These are phyloP conservation scores for Eristalis arbustorum DNA, from an alignment of 2,888 invertebrate species.

Conservation along the genomic window DNA sequence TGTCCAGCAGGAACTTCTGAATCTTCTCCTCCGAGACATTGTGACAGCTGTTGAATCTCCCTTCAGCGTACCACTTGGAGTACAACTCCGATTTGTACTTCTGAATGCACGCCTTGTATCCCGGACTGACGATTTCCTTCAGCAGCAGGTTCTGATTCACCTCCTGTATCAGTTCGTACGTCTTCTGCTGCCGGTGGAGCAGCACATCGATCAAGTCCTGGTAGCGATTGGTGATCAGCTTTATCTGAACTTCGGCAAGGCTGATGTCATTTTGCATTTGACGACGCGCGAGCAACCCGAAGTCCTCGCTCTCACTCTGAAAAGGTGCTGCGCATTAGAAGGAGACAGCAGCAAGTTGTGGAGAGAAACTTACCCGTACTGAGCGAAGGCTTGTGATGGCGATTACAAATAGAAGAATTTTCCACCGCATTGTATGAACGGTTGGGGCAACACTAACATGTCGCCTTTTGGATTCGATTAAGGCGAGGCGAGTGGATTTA, in stretches of 20 bases:
- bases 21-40: neutral
- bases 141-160: neutral
- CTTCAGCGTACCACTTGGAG: conserved; percentile 7
- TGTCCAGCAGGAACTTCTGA: neutral
- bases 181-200: neutral
- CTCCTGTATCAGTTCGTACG: neutral
- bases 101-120: conserved; percentile 14
- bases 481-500: neutral
- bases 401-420: neutral
- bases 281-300: conserved; percentile 5
- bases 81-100: conserved; percentile 9
- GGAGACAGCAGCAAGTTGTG: neutral
- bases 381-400: neutral
- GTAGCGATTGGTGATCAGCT: conserved; percentile 1
- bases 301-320: neutral
- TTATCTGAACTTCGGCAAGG: neutral
- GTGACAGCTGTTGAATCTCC: conserved; percentile 26
- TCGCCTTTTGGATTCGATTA: neutral
- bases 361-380: neutral
- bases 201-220: conserved; percentile 3
- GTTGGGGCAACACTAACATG: neutral
- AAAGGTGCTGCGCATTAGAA: neutral
- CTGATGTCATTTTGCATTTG: conserved; percentile 19
- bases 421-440: conserved; percentile 11
- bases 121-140: conserved; percentile 1